A percentile compares a stretch with the other conserved stretches of the same genome.
phyloP scores from a whole-genome alignment of 2,113 vertebrate species.

The Cololabis saira region DNA sequence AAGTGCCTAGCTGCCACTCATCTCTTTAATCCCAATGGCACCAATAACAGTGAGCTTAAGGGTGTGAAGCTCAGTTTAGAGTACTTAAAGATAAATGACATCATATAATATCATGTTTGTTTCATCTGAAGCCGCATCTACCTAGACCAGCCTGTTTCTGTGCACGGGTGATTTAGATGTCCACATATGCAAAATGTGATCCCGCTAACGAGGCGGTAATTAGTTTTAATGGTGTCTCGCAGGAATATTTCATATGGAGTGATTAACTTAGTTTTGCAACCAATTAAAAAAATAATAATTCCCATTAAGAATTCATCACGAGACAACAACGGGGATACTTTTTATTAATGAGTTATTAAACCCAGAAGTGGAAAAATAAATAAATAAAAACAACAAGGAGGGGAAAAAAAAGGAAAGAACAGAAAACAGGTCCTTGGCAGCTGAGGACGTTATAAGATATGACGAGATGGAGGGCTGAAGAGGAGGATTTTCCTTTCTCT shows the following conservation, averaged over 20 bases:
- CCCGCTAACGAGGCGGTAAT: conserved; percentile 25
- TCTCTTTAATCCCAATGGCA: no score
- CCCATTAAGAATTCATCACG: not conserved
- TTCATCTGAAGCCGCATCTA: no score
- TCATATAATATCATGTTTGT: no score
- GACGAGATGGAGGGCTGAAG: conserved; percentile 27
- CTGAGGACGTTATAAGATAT: conserved; percentile 3
- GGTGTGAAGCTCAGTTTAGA: no score
- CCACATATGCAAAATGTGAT: not conserved
- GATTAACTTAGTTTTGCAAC: conserved; percentile 35
- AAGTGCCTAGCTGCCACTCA: no score
- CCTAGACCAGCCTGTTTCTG: no score
- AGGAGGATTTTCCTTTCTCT: conserved; percentile 42
- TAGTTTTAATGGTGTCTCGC: conserved; percentile 36
- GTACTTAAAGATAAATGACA: no score
- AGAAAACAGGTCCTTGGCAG: not conserved
- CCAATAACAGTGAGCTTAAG: no score
- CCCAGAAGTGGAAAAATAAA: not conserved
- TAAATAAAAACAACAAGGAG: not conserved
- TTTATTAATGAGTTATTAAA: conserved; percentile 10
- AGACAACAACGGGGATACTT: not conserved
- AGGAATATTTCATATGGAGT: conserved; percentile 40
- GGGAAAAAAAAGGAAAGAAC: not conserved
- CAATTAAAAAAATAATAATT: not conserved
- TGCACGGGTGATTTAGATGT: conserved; percentile 9